These are phyloP conservation scores for Xestia xanthographa DNA, from an alignment of 2,888 invertebrate species.

Conservation along the genomic window DNA sequence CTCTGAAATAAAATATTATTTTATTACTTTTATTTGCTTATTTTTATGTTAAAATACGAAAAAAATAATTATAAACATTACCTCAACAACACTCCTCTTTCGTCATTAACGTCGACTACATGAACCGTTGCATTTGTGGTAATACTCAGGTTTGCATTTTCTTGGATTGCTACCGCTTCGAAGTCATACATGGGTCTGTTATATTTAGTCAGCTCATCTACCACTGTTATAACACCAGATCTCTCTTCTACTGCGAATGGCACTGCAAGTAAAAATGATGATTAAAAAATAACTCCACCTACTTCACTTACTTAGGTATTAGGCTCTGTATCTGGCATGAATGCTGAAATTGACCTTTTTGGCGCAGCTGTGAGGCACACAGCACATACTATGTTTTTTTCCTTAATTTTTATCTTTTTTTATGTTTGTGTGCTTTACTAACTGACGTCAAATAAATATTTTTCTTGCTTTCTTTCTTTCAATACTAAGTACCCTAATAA, in stretches of 20 bases:
- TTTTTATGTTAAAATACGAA: background rate
- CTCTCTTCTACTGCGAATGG: slow-evolving; percentile 97
- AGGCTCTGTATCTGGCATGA: no score
- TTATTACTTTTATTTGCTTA: background rate
- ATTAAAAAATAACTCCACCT: background rate
- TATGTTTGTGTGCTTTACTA: no score
- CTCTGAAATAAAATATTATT: slow-evolving; percentile 85
- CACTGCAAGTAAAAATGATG: slow-evolving; percentile 89
- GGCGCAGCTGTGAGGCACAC: no score
- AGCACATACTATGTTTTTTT: no score
- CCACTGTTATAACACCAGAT: slow-evolving; percentile 96
- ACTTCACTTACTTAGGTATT: background rate
- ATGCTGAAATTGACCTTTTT: no score
- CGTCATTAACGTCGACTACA: slow-evolving; percentile 94
- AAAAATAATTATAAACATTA: slow-evolving; percentile 62
- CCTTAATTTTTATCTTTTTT: no score
- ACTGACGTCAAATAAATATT: no score
- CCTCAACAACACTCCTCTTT: slow-evolving; percentile 92
- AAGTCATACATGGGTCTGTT: slow-evolving; percentile 93
- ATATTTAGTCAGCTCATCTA: slow-evolving; percentile 93
- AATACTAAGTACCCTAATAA: no score
- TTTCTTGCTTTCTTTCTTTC: no score
- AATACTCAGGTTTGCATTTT: slow-evolving; percentile 91
- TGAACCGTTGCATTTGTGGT: slow-evolving; percentile 96
- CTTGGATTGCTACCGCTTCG: slow-evolving; percentile 94